Base-by-base conservation (phyloP, 2,888 invertebrate genomes). In the Scelioninae gen. 1 region DNA sequence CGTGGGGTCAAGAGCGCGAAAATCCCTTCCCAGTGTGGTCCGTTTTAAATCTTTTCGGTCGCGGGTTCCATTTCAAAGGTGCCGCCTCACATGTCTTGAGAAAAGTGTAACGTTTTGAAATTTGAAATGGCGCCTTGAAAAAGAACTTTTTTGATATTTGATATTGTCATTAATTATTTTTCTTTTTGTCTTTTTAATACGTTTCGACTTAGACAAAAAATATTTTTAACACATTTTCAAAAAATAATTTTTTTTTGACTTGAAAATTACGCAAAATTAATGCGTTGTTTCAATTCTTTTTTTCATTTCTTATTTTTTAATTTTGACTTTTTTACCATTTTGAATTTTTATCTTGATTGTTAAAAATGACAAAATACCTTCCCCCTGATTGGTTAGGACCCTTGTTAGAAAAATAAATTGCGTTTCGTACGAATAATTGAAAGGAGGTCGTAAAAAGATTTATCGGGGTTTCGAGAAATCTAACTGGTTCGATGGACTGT, bases 1-100 rank as follows among this genome's bases (percentile, higher is more conserved):
- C 69, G 71, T 81, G 74, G 58, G 86, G 77, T 91, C 89, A 90
- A 91, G 87, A 91, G 90, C 89, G 91, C 91, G 91, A 91, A 91
- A 91, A 90, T 91, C 91, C 90, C 89, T 85, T 82, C 82, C 77
- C 75, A 77, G 49, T 72, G 60, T 63, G 78, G 80, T 77, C 76
- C 77, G 84, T 80, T 83, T 90, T 74, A 86, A 89, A 91, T 90
- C 83, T 88, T 86, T 53, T 84, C 88, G 89, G 89, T 85, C 79
- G 82, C 83, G 86, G 86, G 85, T 80, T 85, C 77, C 53, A 89
- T 89, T 90, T 89, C 89, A 90, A 90, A 85, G 75, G 13, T 78
- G 87, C 85, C 87, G 11, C 40, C 68, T 71, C 15, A 65, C 63
- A 68, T 49, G 71, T 75, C 69, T 76, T 77, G 81, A 83, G 78